Conservation (phyloP, 64 coral and sea anemone genomes). For the Stichodactyla mertensii region DNA sequence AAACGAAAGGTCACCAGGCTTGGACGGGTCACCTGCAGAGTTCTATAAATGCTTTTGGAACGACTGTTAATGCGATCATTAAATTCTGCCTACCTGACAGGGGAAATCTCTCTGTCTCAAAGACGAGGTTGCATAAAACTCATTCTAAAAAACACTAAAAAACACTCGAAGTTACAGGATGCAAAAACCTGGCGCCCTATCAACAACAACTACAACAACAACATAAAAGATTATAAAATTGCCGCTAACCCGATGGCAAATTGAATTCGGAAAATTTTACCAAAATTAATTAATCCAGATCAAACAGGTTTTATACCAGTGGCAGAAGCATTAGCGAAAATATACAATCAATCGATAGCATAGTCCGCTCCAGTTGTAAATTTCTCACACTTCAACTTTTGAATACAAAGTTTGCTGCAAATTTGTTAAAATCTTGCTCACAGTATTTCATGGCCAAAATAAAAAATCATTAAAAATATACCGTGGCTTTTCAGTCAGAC, state of each 20-base stretch:
- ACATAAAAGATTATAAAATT: conserved; percentile 15
- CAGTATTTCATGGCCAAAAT: too few relatives aligned
- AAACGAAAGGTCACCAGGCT: not conserved
- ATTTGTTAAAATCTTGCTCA: too few relatives aligned
- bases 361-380: not conserved
- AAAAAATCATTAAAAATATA: too few relatives aligned
- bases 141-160: conserved; percentile 12
- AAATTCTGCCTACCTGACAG: not conserved
- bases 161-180: not conserved
- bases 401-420: too few relatives aligned
- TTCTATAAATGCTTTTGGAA: not conserved
- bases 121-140: not conserved
- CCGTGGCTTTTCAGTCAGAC: too few relatives aligned
- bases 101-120: not conserved
- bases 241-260: conserved; percentile 3
- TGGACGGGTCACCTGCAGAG: not conserved
- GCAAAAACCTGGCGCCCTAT: conserved; percentile 27
- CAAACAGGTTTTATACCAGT: conserved; percentile 32
- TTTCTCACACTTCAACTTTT: too few relatives aligned
- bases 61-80: not conserved
- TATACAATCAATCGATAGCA: not conserved
- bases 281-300: not conserved
- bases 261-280: not conserved
- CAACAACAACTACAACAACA: not conserved
- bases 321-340: conserved; percentile 41